These are phyloP conservation scores for Meteorus cinctellus DNA, from an alignment of 2,888 invertebrate genomes.

Conservation along the genomic window DNA sequence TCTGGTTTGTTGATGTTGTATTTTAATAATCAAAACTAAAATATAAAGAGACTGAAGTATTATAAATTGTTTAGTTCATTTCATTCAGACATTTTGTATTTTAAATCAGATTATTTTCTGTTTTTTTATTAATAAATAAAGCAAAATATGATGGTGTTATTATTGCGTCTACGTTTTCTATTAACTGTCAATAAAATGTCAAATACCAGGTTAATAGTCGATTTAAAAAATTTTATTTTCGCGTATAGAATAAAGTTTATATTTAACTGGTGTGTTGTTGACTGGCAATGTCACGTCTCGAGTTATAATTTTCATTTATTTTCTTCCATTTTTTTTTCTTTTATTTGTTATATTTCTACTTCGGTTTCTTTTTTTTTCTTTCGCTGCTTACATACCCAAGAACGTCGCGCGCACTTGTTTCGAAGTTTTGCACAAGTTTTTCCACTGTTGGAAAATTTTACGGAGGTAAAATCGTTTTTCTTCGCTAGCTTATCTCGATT, in stretches of 20 bases:
- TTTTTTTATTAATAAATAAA: too few species aligned
- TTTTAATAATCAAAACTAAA: too few species aligned
- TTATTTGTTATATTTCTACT: neutral
- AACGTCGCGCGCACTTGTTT: slow-evolving; percentile 27
- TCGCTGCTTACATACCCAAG: slow-evolving; percentile 31
- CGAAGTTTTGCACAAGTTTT: slow-evolving; percentile 49
- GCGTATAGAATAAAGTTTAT: neutral
- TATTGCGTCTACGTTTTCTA: neutral
- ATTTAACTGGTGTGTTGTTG: neutral
- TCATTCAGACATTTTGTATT: too few species aligned
- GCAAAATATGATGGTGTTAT: too few species aligned
- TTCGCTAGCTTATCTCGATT: slow-evolving; percentile 55
- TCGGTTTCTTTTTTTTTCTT: neutral
- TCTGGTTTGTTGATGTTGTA: too few species aligned
- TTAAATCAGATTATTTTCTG: too few species aligned
- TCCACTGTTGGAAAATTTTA: slow-evolving; percentile 30
- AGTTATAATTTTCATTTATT: slow-evolving; percentile 10
- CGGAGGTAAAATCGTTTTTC: slow-evolving; percentile 50
- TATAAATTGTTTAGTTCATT: too few species aligned
- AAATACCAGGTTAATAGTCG: neutral
- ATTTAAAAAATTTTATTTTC: neutral
- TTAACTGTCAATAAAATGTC: neutral
- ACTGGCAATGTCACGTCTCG: neutral
- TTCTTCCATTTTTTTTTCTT: slow-evolving; percentile 15
- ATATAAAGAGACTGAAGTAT: too few species aligned